Evolutionary conservation across 2,888 invertebrate species (phyloP), one percentile per base, ranked within the genome.

Genomic region (Ceraclea dissimilis): DNA sequence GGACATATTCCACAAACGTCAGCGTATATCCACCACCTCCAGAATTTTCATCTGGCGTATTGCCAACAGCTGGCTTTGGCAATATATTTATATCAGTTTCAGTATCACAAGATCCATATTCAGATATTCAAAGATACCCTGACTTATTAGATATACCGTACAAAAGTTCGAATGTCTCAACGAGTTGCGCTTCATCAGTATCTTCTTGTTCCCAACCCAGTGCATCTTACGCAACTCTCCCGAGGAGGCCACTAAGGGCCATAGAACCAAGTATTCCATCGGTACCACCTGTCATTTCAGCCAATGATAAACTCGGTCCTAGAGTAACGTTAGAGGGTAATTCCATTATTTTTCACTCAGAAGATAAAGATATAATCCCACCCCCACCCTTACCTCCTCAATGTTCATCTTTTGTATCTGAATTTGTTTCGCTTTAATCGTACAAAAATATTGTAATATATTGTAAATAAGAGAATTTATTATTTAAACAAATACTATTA

Each of bases 1-100:
- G 63, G 26, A 55, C 59, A 8, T 60, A 55, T 22, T 48, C 61
- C 2, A 57, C 56, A 11, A 47, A 57, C 4, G 71, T 75, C 34
- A 72, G 72, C 54, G 74, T 76, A 1, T 75, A 75, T 64, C 75
- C 76, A 53, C 81, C 81, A 33, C 81, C 77, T 53, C 76, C 81
- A 6, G 83, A 83, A 67, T 83, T 83, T 66, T 81, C 76, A 33
- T 73, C 74, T 22, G 74, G 74, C 59, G 66, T 72, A 54, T 66
- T 79, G 49, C 75, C 80, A n/a, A 73, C 79, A 11, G 78, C 79
- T 16, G 76, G 81, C 44, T 81, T 78, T 67, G 82, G 82, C 52
- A 86, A 85, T 67, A 85, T 86, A 63, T 86, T 85, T 70, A 86
- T 86, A 65, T 85, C 85, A 61, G 85, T 86, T 51, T 84, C 85